phyloP scores from a whole-genome alignment of 2,113 vertebrate genomes.

The Galemys pyrenaicus region DNA sequence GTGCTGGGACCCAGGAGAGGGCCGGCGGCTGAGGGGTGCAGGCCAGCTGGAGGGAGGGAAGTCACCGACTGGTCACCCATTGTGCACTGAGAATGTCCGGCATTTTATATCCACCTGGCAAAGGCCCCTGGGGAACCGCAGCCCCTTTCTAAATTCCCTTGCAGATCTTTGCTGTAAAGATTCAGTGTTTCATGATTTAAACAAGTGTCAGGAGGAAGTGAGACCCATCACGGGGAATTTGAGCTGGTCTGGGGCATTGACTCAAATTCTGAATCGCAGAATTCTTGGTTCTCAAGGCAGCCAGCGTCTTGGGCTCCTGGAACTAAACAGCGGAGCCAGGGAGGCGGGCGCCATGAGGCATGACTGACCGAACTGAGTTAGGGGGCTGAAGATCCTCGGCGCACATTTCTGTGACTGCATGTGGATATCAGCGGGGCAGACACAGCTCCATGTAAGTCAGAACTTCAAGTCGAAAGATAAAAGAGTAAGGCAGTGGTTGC shows the following conservation, averaged over 20 bases:
- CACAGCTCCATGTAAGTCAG: conserved; percentile 10
- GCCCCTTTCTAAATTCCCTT: not conserved
- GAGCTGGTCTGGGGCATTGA: not conserved
- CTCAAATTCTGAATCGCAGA: not conserved
- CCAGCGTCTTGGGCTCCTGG: not conserved
- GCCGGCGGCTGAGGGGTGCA: not conserved
- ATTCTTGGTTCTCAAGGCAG: not conserved
- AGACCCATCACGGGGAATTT: not conserved
- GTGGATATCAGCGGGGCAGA: not conserved
- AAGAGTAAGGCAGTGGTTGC: not conserved
- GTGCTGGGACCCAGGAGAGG: not conserved
- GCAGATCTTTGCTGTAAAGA: not conserved
- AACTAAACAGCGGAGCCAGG: not conserved
- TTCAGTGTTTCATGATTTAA: not conserved
- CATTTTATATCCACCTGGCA: not conserved
- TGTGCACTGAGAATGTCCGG: not conserved
- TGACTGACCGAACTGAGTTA: not conserved
- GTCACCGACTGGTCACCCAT: not conserved
- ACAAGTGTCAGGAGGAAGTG: not conserved
- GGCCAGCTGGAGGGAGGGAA: not conserved
- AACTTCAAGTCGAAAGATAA: conserved; percentile 19
- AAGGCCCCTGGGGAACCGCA: not conserved
- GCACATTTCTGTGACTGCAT: not conserved
- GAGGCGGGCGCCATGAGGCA: not conserved
- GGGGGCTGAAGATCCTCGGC: not conserved